Base-by-base conservation (phyloP, 2,113 vertebrate genomes). In the Zingel zingel region DNA sequence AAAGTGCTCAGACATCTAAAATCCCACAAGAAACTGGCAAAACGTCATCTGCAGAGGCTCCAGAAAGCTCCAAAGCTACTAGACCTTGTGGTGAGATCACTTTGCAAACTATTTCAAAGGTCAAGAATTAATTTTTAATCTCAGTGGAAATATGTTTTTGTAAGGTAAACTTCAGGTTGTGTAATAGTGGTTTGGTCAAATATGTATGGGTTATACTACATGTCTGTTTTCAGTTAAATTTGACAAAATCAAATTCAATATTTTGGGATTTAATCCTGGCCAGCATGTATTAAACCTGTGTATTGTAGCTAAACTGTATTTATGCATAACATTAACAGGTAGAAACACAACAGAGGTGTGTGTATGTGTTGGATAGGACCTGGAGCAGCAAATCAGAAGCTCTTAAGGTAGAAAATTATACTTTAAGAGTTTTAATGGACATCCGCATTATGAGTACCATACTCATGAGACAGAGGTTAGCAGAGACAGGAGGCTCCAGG, bases 391-490 rank as follows among this genome's bases (percentile, higher is more conserved):
- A 21, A 39, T 47, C 33, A 72, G 18, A 13, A 58, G 23, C 25
- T 45, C 12, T 47, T 58, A 16, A 43, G 58, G 53, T 74, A 39
- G 74, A 74, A 45, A 53, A 27, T 16, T 12, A 25, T 27, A 48
- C 11, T 11, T 57, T 39, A 27, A 68, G 61, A 8, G n/a, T 33
- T 59, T 77, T 61, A 82, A 45, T 62, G 47, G 23, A 57, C 53
- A 48, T 30, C 23, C 56, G 23, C 43, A 67, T 45, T 12, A 21
- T 2, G 18, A 62, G 54, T 57, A 47, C 39, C 23, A 57, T 39
- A 51, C 57, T 33, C 5, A 65, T 45, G 4, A 79, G 81, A 77
- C 12, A 51, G 13, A 72, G 3, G 54, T 67, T 16, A 79, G 54
- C 65, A 57, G 71, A 21, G 36, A 5, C 30, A 18, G 10, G 57